phyloP scores from a whole-genome alignment of 2,888 invertebrate genomes.

The Anoplius nigerrimus region DNA sequence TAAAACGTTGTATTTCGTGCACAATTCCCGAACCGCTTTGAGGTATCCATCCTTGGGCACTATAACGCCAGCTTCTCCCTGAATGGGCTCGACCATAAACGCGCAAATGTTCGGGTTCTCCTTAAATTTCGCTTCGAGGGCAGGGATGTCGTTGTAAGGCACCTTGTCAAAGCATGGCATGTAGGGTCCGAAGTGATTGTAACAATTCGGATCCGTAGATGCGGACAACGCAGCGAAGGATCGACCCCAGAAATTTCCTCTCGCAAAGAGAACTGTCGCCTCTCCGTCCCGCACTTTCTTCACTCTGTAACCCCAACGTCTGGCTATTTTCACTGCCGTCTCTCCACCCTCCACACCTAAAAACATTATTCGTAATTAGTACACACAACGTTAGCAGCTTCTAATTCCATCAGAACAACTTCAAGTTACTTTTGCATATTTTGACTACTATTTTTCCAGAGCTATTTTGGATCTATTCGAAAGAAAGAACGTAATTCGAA shows the following conservation, averaged over 20 bases:
- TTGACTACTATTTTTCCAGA: too few species aligned
- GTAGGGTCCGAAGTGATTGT: constrained; percentile 85
- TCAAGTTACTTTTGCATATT: too few species aligned
- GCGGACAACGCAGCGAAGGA: constrained; percentile 87
- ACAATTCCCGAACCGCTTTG: constrained; percentile 82
- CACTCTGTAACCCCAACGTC: constrained; percentile 88
- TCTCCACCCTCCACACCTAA: constrained; percentile 88
- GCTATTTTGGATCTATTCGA: too few species aligned
- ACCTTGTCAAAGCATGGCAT: constrained; percentile 86
- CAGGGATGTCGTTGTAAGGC: constrained; percentile 84
- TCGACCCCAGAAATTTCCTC: constrained; percentile 90
- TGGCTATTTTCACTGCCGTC: constrained; percentile 85
- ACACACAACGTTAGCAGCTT: too few species aligned
- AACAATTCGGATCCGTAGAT: constrained; percentile 85
- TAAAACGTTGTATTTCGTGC: constrained; percentile 86
- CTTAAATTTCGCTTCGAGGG: constrained; percentile 78
- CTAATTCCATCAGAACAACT: too few species aligned
- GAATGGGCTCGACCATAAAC: constrained; percentile 92
- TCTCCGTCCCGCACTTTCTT: constrained; percentile 83
- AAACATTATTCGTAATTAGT: background rate
- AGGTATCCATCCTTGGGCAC: constrained; percentile 86
- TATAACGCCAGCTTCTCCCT: constrained; percentile 90
- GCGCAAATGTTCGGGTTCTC: constrained; percentile 83
- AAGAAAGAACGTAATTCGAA: background rate
- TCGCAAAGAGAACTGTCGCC: constrained; percentile 85